phyloP scores from a whole-genome alignment of 2,113 vertebrate genomes.

The Stictonetta naevosa region DNA sequence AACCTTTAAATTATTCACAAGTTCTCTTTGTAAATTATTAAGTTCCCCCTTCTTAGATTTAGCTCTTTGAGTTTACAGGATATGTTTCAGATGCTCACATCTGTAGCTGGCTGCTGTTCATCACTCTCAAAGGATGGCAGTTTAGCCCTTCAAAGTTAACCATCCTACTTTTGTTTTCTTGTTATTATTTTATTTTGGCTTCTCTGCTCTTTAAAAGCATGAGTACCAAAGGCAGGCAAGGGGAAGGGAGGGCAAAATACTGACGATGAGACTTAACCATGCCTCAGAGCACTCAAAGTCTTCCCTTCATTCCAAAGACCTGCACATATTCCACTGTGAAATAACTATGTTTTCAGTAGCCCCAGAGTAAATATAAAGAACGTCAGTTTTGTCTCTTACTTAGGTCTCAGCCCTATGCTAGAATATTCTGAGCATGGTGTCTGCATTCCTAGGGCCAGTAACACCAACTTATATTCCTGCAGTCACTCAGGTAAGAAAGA shows the following conservation, averaged over 20 bases:
- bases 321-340: not conserved
- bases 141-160: not conserved
- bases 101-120: not conserved
- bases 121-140: not conserved
- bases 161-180: not conserved
- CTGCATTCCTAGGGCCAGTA: not conserved
- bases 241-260: not conserved
- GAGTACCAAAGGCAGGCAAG: not conserved
- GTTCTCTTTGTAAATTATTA: slow-evolving; percentile 60
- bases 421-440: not conserved
- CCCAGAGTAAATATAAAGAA: not conserved
- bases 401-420: not conserved
- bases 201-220: not conserved
- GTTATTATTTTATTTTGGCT: not conserved
- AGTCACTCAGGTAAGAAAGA: not conserved
- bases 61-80: slow-evolving; percentile 44
- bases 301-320: not conserved
- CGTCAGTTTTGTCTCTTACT: not conserved
- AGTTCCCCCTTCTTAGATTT: slow-evolving; percentile 28
- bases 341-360: not conserved
- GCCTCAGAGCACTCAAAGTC: not conserved
- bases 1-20: slow-evolving; percentile 17
- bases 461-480: not conserved
- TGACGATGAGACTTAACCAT: not conserved
- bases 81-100: not conserved